phyloP scores from a whole-genome alignment of 2,797 vertebrate genomes.

The Siniperca scherzeri region DNA sequence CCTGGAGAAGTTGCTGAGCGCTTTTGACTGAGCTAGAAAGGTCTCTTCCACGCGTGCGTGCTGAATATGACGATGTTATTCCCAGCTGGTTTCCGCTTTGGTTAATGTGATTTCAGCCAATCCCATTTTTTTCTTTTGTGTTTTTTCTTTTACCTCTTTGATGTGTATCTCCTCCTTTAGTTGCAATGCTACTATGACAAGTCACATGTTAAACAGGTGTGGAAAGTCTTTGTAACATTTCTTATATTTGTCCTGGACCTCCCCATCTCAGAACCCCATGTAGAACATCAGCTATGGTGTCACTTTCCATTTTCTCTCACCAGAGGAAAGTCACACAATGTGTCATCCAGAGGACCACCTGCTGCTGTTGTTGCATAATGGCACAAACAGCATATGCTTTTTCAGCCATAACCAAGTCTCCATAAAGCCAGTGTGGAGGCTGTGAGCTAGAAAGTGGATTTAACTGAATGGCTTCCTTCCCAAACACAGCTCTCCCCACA shows the following conservation, averaged over 20 bases:
- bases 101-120: too few relatives aligned
- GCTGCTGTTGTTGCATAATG: neutral
- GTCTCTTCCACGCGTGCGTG: neutral
- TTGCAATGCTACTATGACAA: neutral
- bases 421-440: neutral
- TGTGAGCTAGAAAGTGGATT: neutral
- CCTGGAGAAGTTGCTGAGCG: neutral
- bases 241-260: neutral
- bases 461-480: neutral
- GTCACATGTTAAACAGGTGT: neutral
- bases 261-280: neutral
- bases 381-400: neutral
- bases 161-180: neutral
- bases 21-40: neutral
- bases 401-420: neutral
- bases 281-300: neutral
- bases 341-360: neutral
- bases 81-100: too few relatives aligned
- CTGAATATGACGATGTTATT: neutral
- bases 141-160: neutral
- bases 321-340: neutral
- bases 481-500: neutral
- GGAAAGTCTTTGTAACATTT: neutral
- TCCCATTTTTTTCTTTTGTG: neutral
- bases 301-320: neutral